Conservation (phyloP, 1,140 invertebrate species). For the Sminthurides bifidus region DNA sequence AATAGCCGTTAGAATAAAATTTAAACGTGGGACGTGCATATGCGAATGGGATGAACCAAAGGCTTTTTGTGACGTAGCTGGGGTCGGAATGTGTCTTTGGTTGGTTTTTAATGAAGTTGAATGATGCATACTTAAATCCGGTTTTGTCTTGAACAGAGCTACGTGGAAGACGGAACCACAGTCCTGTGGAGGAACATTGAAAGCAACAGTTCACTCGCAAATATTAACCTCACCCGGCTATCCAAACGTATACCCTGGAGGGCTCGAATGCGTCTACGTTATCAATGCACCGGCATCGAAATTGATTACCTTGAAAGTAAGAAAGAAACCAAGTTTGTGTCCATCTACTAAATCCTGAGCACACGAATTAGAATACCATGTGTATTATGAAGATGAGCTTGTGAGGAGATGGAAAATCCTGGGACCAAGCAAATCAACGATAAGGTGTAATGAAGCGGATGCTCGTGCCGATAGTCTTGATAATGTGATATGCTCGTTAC, state of each 20-base stretch:
- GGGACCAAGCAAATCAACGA: not conserved
- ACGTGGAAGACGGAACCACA: conserved; percentile 89
- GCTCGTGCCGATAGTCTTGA: not conserved
- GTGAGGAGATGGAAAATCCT: not conserved
- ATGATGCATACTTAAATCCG: conserved; percentile 10
- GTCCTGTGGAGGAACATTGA: conserved; percentile 67
- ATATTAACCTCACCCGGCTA: conserved; percentile 77
- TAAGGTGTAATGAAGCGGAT: not conserved
- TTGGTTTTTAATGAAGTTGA: too few species aligned
- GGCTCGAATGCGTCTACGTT: conserved; percentile 84
- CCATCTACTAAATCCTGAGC: not conserved
- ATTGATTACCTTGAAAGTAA: conserved; percentile 71
- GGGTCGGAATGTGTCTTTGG: too few species aligned
- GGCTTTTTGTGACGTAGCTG: too few species aligned
- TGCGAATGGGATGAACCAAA: too few species aligned
- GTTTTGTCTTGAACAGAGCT: conserved; percentile 43
- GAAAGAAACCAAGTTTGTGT: too few species aligned
- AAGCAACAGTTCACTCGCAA: conserved; percentile 69
- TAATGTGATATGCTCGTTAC: not conserved
- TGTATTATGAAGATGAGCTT: not conserved
- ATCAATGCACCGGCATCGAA: conserved; percentile 75
- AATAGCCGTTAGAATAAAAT: too few species aligned
- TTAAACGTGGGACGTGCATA: too few species aligned
- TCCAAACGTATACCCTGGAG: conserved; percentile 82
- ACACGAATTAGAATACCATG: not conserved